Evolutionary conservation across 2,888 invertebrate genomes (phyloP), one percentile per base, ranked within the genome.

Genomic region (Nudaria mundana): DNA sequence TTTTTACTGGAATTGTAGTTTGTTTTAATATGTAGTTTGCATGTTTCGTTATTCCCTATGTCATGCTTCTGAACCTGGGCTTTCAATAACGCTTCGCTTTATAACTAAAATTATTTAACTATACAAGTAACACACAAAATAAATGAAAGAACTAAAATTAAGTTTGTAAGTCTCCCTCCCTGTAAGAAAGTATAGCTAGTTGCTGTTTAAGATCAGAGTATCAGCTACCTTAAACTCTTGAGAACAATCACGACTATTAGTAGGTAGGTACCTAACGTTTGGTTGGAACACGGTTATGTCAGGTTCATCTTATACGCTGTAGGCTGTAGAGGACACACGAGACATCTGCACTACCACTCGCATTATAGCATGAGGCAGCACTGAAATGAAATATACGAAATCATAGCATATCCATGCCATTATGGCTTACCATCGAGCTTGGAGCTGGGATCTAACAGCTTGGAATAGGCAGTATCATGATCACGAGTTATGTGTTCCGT

Each of bases 1-100:
- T 81, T 82, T 82, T 66, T 81, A 78, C 68, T 72, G 71, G 71
- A 78, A 54, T 65, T 58, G 63, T 76, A 78, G 75, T 85, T n/a
- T 79, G 86, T 88, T 88, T 87, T 80, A 82, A 81, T 88, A n/a
- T n/a, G n/a, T n/a, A 44, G 52, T 56, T 70, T 76, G 87, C 81
- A 84, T 72, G 83, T 52, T n/a, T 73, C 69, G 61, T 68, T 60
- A 63, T 66, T 70, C 73, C 71, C 61, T 40, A 51, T 65, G 63
- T 76, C 79, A 81, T 65, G 80, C 78, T 79, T 81, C 56, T 56
- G 58, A 63, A 61, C 73, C 77, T 81, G 71, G 58, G 85, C 85
- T 83, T 85, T 29, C 45, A 43, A 54, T 86, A 85, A 87, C 61
- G 87, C 87, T 83, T 77, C 44, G 86, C 85, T 81, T 66, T 54